phyloP scores from a whole-genome alignment of 2,113 vertebrate genomes.

The Charadrius vociferus region DNA sequence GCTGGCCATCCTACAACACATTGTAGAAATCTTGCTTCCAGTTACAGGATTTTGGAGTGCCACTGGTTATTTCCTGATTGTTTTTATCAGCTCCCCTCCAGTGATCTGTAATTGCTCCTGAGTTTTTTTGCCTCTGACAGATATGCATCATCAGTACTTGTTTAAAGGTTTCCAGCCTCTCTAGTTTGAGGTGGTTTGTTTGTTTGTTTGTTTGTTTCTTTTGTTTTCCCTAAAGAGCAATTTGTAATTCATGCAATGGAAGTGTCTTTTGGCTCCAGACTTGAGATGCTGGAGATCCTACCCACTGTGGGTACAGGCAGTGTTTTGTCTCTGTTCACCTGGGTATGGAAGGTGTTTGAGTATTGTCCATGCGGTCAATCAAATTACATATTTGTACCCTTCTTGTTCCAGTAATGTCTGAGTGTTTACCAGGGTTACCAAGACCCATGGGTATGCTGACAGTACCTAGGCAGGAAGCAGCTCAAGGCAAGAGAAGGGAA shows the following conservation, averaged over 20 bases:
- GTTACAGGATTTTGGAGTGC: slow-evolving; percentile 5
- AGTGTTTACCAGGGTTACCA: background rate
- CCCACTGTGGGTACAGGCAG: background rate
- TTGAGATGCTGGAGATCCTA: background rate
- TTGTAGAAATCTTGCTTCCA: background rate
- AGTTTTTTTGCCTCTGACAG: background rate
- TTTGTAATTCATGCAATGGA: slow-evolving; percentile 3
- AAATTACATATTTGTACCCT: background rate
- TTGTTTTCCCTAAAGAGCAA: background rate
- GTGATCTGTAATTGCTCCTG: background rate
- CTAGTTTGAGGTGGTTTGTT: background rate
- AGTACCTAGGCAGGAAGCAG: background rate
- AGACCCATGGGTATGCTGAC: background rate
- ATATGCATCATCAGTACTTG: background rate
- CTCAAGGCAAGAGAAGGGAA: background rate
- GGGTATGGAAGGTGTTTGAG: background rate
- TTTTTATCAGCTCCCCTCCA: background rate
- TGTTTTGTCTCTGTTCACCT: background rate
- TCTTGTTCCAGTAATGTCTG: background rate
- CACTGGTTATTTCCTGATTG: background rate
- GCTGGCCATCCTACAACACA: background rate
- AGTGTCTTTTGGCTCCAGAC: background rate
- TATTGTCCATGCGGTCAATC: background rate
- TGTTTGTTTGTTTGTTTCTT: background rate
- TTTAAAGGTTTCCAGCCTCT: background rate